phyloP scores from a whole-genome alignment of 2,797 vertebrate genomes.

The Triplophysa yarkandensis region DNA sequence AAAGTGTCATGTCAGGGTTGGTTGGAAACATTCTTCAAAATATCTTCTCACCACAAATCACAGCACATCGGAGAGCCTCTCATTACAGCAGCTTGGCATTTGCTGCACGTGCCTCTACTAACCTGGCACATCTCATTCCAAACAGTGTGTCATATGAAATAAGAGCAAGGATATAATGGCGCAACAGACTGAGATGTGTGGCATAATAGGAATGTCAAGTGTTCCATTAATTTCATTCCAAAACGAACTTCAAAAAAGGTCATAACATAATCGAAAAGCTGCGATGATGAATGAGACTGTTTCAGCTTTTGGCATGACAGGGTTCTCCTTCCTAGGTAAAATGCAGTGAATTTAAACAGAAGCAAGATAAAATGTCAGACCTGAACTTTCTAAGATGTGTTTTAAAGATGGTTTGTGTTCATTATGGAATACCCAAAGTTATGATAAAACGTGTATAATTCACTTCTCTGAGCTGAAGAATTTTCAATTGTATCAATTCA shows the following conservation, averaged over 20 bases:
- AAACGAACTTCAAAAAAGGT: slow-evolving; percentile 52
- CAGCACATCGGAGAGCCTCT: slow-evolving; percentile 18
- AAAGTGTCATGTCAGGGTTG: no score
- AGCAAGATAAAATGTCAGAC: slow-evolving; percentile 25
- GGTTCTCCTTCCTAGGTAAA: slow-evolving; percentile 35
- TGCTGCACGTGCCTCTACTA: neutral
- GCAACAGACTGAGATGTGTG: slow-evolving; percentile 39
- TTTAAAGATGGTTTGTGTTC: no score
- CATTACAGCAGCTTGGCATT: slow-evolving; percentile 20
- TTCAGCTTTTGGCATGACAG: slow-evolving; percentile 28
- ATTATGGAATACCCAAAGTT: neutral
- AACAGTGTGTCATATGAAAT: neutral
- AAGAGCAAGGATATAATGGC: neutral
- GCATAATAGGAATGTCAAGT: slow-evolving; percentile 42
- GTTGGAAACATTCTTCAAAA: no score
- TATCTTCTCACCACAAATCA: neutral
- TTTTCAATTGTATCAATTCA: neutral
- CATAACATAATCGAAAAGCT: slow-evolving; percentile 40
- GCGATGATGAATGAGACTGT: slow-evolving; percentile 33
- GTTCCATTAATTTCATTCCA: slow-evolving; percentile 48
- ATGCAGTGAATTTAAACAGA: slow-evolving; percentile 22
- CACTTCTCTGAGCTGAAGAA: neutral
- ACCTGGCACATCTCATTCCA: slow-evolving; percentile 24
- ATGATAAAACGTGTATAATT: neutral
- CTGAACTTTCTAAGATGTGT: no score